Evolutionary conservation across 2,888 invertebrate genomes (phyloP).

Genomic region (Drosophila vallismaia): DNA sequence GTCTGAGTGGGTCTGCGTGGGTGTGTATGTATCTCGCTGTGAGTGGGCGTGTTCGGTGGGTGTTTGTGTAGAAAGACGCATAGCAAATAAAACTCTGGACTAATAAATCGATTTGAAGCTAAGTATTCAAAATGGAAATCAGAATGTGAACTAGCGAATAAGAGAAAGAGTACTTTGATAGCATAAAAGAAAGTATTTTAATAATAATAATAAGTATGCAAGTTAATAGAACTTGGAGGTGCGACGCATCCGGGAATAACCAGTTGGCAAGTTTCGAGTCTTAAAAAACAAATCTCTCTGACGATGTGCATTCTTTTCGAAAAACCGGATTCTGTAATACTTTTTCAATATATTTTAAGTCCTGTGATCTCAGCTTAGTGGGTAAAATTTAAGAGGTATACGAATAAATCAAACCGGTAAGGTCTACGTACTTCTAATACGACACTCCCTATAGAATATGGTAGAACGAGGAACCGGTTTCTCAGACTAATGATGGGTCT

Average conservation of each 20-base stretch:
- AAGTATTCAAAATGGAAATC: conserved; percentile 42
- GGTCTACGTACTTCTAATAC: conserved; percentile 13
- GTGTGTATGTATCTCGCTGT: conserved; percentile 15
- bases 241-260: conserved; percentile 24
- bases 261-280: conserved; percentile 17
- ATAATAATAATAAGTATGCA: conserved; percentile 31
- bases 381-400: conserved; percentile 22
- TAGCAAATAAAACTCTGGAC: conserved; percentile 62
- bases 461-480: conserved; percentile 21
- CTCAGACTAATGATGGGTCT: conserved; percentile 18
- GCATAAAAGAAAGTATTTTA: conserved; percentile 36
- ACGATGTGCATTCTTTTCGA: not conserved
- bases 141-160: conserved; percentile 44
- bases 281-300: not conserved
- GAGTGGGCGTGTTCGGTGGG: conserved; percentile 24
- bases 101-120: conserved; percentile 49
- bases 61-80: conserved; percentile 50
- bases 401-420: conserved; percentile 17
- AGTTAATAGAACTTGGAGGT: conserved; percentile 33
- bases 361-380: conserved; percentile 24
- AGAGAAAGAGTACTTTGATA: conserved; percentile 44
- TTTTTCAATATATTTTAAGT: conserved; percentile 12
- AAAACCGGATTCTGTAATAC: conserved; percentile 12
- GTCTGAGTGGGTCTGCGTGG: conserved; percentile 9
- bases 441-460: not conserved